These are phyloP conservation scores for Strix aluco DNA, from an alignment of 2,113 vertebrate species.

Conservation along the genomic window DNA sequence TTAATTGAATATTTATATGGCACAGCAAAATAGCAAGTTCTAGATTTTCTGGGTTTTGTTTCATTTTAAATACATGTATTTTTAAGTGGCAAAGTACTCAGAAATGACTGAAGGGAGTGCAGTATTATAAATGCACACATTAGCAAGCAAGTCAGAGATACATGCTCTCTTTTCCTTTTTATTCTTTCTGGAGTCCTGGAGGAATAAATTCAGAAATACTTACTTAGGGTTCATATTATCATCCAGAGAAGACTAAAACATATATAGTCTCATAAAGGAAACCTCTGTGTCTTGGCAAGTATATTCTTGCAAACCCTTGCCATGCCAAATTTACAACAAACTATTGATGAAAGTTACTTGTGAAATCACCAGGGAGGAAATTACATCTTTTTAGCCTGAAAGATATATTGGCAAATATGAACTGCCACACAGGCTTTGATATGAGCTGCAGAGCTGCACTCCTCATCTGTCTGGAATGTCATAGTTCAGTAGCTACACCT, in stretches of 20 bases:
- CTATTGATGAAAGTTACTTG: slow-evolving; percentile 15
- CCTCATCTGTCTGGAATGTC: slow-evolving; percentile 8
- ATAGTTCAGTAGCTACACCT: slow-evolving; percentile 2
- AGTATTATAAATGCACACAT: neutral
- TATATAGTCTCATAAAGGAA: neutral
- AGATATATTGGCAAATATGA: slow-evolving; percentile 26
- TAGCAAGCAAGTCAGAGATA: neutral
- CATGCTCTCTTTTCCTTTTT: neutral
- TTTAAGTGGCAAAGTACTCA: neutral
- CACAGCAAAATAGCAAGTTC: neutral
- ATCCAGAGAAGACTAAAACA: neutral
- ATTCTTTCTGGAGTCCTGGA: neutral
- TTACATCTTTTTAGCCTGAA: neutral
- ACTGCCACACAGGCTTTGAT: slow-evolving; percentile 9
- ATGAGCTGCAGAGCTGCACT: neutral
- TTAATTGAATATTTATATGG: neutral
- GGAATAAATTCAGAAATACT: neutral
- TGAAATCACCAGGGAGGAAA: slow-evolving; percentile 15
- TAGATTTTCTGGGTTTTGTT: neutral
- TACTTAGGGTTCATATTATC: neutral
- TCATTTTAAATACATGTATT: neutral
- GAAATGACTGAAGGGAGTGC: neutral
- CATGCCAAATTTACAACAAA: slow-evolving; percentile 3
- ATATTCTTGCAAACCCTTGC: neutral
- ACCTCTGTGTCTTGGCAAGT: neutral